Conservation (phyloP, 2,113 vertebrate genomes). For the Leptocoma aspasia region DNA sequence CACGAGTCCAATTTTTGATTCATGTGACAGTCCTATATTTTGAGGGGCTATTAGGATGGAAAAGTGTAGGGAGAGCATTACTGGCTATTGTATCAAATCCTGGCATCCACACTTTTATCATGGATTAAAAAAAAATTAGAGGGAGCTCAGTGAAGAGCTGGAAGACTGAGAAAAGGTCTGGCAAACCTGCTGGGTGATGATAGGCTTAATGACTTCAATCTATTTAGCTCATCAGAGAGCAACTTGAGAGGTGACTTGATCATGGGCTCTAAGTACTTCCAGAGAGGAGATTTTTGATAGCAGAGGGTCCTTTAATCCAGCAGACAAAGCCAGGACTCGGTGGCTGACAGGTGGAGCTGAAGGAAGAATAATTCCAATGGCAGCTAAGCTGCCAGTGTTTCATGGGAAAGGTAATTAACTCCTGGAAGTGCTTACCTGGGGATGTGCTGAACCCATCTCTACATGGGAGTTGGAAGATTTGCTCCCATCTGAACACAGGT, state of each 20-base stretch:
- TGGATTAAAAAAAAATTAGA: slow-evolving; percentile 38
- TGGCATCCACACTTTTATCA: slow-evolving; percentile 25
- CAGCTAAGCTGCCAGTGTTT: slow-evolving; percentile 11
- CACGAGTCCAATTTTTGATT: not conserved
- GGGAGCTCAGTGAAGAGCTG: slow-evolving; percentile 35
- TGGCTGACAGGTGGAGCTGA: slow-evolving; percentile 12
- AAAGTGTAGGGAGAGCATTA: not conserved
- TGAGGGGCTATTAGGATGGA: not conserved
- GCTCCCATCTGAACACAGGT: not conserved
- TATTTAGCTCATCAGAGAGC: slow-evolving; percentile 55
- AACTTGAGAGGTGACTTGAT: slow-evolving; percentile 58
- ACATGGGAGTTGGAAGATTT: not conserved
- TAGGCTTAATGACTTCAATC: slow-evolving; percentile 58
- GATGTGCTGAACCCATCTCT: not conserved
- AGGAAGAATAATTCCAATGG: slow-evolving; percentile 3
- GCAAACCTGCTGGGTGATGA: slow-evolving; percentile 28
- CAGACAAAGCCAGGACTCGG: slow-evolving; percentile 29
- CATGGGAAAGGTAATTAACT: slow-evolving; percentile 38
- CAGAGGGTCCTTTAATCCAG: slow-evolving; percentile 48
- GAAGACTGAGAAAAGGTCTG: slow-evolving; percentile 23
- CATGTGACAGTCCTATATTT: not conserved
- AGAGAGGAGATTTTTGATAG: slow-evolving; percentile 57
- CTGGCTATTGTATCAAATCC: slow-evolving; percentile 9
- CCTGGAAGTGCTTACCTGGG: not conserved
- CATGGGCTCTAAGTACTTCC: slow-evolving; percentile 18